phyloP scores from a whole-genome alignment of 2,113 vertebrate species.

The Strix aluco region DNA sequence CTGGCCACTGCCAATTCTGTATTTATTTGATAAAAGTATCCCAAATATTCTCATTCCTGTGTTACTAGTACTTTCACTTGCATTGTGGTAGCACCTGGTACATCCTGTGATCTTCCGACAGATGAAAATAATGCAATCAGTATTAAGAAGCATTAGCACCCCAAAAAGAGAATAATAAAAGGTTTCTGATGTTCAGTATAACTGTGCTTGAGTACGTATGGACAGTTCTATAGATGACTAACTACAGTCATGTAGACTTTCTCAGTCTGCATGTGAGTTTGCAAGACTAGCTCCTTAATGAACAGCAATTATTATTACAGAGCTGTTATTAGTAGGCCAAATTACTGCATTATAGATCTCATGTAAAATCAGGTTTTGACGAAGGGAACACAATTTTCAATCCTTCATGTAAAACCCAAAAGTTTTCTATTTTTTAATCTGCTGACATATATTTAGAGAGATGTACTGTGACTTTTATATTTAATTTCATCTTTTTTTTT shows the following conservation, averaged over 20 bases:
- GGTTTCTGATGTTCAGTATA: neutral
- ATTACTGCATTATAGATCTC: neutral
- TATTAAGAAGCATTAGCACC: neutral
- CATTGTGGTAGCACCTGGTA: neutral
- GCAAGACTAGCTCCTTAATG: neutral
- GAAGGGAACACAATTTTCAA: neutral
- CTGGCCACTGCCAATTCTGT: neutral
- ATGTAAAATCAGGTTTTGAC: neutral
- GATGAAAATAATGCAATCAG: neutral
- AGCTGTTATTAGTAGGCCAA: neutral
- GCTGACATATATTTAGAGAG: neutral
- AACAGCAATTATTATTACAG: neutral
- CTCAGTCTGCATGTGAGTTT: neutral
- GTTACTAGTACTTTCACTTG: neutral
- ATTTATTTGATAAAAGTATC: neutral
- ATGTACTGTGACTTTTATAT: neutral
- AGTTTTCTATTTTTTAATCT: neutral
- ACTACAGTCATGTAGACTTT: neutral
- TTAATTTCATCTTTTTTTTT: neutral
- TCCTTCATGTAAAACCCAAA: neutral
- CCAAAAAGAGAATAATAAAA: neutral
- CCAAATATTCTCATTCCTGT: neutral
- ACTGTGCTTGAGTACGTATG: neutral
- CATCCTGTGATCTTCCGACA: neutral
- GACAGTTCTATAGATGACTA: neutral